Evolutionary conservation across 1,140 invertebrate species (phyloP).

Genomic region (fruit fly (Drosophila melanogaster)): DNA sequence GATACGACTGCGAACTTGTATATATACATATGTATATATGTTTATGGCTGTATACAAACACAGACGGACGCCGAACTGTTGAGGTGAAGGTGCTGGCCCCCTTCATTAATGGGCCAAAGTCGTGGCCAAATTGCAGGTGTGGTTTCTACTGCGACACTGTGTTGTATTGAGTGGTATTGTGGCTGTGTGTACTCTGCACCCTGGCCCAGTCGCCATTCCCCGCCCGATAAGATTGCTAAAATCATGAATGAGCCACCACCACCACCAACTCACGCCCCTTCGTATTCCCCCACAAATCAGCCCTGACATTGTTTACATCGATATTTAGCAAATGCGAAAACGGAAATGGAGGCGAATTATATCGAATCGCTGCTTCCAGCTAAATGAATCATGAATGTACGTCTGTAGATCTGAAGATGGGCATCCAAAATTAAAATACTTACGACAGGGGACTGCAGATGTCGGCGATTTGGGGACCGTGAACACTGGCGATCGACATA

Average conservation of each 20-base stretch:
- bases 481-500: slow-evolving; percentile 84
- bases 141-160: slow-evolving; percentile 6
- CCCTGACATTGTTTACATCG: slow-evolving; percentile 75
- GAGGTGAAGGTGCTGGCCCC: slow-evolving; percentile 48
- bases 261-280: slow-evolving; percentile 5
- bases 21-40: background rate
- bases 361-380: slow-evolving; percentile 48
- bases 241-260: slow-evolving; percentile 60
- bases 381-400: slow-evolving; percentile 56
- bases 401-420: slow-evolving; percentile 36
- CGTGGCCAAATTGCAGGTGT: slow-evolving; percentile 47
- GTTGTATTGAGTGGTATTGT: slow-evolving; percentile 22
- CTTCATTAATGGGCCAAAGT: slow-evolving; percentile 59
- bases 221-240: slow-evolving; percentile 68
- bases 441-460: slow-evolving; percentile 82
- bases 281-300: background rate
- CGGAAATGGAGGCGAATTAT: slow-evolving; percentile 46
- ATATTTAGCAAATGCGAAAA: slow-evolving; percentile 61
- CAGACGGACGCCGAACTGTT: slow-evolving; percentile 29
- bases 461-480: slow-evolving; percentile 82
- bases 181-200: slow-evolving; percentile 64
- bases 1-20: slow-evolving; percentile 21
- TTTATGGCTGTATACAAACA: slow-evolving; percentile 17
- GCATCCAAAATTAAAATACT: slow-evolving; percentile 54
- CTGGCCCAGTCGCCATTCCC: slow-evolving; percentile 4